Evolutionary conservation across 1,140 invertebrate species (phyloP).

Genomic region (Pseudomyrmex sp.): DNA sequence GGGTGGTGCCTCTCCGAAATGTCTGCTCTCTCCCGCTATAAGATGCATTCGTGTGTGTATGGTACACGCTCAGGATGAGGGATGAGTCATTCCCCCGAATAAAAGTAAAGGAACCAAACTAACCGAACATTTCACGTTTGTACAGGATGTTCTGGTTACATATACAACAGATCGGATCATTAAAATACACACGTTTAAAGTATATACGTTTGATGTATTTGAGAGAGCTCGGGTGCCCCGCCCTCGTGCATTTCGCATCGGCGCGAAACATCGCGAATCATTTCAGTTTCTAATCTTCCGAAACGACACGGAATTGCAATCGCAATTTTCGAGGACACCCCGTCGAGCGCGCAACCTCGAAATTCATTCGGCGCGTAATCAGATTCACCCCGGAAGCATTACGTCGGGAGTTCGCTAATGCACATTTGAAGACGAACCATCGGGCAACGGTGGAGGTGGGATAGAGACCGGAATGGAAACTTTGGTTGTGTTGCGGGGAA

Average conservation of each 20-base stretch:
- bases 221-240: not conserved
- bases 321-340: not conserved
- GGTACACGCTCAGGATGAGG: not conserved
- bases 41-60: not conserved
- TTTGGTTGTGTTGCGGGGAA: not conserved
- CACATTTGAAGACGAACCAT: slow-evolving; percentile 11
- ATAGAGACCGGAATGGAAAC: not conserved
- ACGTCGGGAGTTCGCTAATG: slow-evolving; percentile 17
- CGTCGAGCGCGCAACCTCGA: not conserved
- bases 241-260: too few relatives aligned
- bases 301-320: not conserved
- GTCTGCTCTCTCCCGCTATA: not conserved
- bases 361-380: slow-evolving; percentile 21
- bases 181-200: not conserved
- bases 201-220: not conserved
- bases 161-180: not conserved
- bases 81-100: slow-evolving; percentile 21
- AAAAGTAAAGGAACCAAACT: not conserved
- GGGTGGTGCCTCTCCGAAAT: slow-evolving; percentile 9
- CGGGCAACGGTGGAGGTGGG: not conserved
- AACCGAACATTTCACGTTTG: not conserved
- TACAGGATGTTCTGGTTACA: not conserved
- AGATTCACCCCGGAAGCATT: slow-evolving; percentile 12
- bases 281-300: too few relatives aligned
- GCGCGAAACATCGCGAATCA: not conserved